Conservation (phyloP, 2,797 vertebrate species). For the Rhinella marina region DNA sequence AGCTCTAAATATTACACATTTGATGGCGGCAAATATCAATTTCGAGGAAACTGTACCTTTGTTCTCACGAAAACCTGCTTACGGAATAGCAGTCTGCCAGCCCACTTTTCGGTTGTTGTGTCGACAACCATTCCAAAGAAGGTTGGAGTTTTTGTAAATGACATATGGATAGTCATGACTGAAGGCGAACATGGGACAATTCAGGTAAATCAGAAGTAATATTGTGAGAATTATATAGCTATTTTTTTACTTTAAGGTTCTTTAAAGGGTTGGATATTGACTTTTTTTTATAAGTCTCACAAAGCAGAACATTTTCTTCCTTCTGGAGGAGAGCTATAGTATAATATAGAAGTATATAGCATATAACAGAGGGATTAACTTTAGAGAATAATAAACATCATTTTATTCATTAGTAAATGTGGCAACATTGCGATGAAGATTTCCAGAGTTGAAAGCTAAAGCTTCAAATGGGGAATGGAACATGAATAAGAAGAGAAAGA, state of each 20-base stretch:
- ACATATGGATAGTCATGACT: conserved; percentile 64
- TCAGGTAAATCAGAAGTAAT: conserved; percentile 63
- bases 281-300: not conserved
- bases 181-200: conserved; percentile 63
- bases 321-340: too few relatives aligned
- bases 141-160: conserved; percentile 64
- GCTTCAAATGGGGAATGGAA: too few relatives aligned
- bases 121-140: not conserved
- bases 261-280: too few relatives aligned
- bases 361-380: too few relatives aligned
- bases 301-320: not conserved
- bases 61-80: not conserved
- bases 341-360: too few relatives aligned
- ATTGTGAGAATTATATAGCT: not conserved
- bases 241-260: not conserved
- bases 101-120: conserved; percentile 66
- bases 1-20: conserved; percentile 29
- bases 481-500: too few relatives aligned
- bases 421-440: too few relatives aligned
- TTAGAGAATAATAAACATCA: too few relatives aligned
- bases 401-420: too few relatives aligned
- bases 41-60: not conserved
- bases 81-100: accelerated
- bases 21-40: not conserved
- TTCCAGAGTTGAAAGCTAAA: too few relatives aligned